These are phyloP conservation scores for Pachyuromys duprasi DNA, from an alignment of 2,797 vertebrate species.

Conservation along the genomic window DNA sequence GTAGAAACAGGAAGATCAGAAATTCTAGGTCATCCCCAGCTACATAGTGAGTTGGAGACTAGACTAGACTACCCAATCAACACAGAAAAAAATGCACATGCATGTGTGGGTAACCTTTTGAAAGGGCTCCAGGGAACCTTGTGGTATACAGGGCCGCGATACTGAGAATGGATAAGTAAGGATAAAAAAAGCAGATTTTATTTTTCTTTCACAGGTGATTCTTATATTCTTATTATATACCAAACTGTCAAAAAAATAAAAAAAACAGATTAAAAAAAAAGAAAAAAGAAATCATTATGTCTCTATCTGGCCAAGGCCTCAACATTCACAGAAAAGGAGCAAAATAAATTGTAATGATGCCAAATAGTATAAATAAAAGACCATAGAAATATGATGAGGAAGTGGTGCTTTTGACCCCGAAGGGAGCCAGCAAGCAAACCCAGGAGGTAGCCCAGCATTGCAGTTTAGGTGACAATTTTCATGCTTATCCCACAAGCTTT, in stretches of 20 bases:
- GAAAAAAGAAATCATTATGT: background rate
- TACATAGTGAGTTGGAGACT: background rate
- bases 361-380: background rate
- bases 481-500: background rate
- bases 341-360: background rate
- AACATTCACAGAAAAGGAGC: background rate
- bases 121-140: background rate
- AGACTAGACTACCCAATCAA: background rate
- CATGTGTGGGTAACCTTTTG: background rate
- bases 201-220: background rate
- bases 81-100: background rate
- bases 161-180: background rate
- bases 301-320: background rate
- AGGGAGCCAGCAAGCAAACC: background rate
- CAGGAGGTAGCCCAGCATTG: background rate
- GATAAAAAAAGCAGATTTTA: background rate
- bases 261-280: background rate
- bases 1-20: background rate
- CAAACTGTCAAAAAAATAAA: background rate
- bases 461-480: constrained; percentile 10
- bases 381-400: background rate
- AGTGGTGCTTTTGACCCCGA: background rate
- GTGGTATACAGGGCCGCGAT: background rate
- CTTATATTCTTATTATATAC: background rate
- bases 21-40: background rate